phyloP scores from a whole-genome alignment of 2,888 invertebrate genomes.

The Volucella inflata region DNA sequence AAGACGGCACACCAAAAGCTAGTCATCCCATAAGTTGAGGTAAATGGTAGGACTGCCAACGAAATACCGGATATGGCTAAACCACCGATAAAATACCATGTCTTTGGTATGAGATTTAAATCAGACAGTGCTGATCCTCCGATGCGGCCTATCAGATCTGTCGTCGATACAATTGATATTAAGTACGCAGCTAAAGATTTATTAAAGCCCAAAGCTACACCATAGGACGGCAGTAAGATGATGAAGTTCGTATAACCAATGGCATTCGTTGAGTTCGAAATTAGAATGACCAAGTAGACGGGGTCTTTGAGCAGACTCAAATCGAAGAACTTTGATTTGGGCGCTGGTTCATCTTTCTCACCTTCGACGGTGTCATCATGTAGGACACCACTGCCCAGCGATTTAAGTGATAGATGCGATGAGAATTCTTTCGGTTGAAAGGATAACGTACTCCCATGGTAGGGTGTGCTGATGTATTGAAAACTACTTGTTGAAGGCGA shows the following conservation, averaged over 20 bases:
- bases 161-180: constrained; percentile 91
- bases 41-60: constrained; percentile 88
- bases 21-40: constrained; percentile 87
- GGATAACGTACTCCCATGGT: constrained; percentile 92
- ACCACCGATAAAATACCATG: constrained; percentile 92
- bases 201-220: constrained; percentile 88
- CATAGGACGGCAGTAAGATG: constrained; percentile 91
- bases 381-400: constrained; percentile 85
- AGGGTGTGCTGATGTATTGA: constrained; percentile 93
- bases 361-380: constrained; percentile 78
- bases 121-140: constrained; percentile 94
- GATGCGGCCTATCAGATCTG: constrained; percentile 92
- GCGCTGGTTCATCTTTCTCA: constrained; percentile 63
- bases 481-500: constrained; percentile 93
- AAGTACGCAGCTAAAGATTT: constrained; percentile 89
- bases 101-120: constrained; percentile 89
- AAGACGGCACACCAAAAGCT: constrained; percentile 90
- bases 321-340: constrained; percentile 87
- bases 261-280: constrained; percentile 93
- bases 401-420: constrained; percentile 90
- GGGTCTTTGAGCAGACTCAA: constrained; percentile 90
- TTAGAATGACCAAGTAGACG: constrained; percentile 91
- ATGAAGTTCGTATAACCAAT: constrained; percentile 95
- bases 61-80: constrained; percentile 91
- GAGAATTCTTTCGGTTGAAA: constrained; percentile 91